Evolutionary conservation across 30 jellyfish, hydroid and myxozoan genomes (phyloP).

Genomic region (Mastigias papua): DNA sequence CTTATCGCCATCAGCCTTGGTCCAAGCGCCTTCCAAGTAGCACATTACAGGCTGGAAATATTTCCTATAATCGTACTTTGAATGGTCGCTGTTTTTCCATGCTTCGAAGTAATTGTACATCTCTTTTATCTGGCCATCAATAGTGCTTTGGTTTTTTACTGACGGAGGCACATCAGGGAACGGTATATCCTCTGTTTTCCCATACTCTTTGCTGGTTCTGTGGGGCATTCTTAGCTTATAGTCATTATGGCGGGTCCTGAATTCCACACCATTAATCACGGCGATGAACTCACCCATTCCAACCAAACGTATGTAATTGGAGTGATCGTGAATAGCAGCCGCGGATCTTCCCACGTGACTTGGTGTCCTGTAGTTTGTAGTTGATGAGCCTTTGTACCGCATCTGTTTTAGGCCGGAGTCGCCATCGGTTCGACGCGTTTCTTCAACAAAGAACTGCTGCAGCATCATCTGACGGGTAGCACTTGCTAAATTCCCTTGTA

Average conservation of each 20-base stretch:
- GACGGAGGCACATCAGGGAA: constrained; percentile 89
- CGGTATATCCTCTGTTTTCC: constrained; percentile 74
- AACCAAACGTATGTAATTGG: constrained; percentile 61
- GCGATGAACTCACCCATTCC: constrained; percentile 91
- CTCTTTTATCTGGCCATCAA: constrained; percentile 78
- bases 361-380: constrained; percentile 43
- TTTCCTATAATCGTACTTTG: constrained; percentile 75
- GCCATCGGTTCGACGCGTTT: constrained; percentile 81
- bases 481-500: constrained; percentile 26
- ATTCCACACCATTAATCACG: constrained; percentile 81
- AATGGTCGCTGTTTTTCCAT: constrained; percentile 72
- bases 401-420: constrained; percentile 66
- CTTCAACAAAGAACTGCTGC: constrained; percentile 87
- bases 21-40: constrained; percentile 92
- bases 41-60: constrained; percentile 82
- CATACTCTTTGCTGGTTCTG: constrained; percentile 61
- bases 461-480: constrained; percentile 82
- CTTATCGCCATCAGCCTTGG: constrained; percentile 53
- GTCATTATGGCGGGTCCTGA: constrained; percentile 89
- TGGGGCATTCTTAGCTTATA: constrained; percentile 72
- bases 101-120: constrained; percentile 87
- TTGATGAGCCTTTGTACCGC: constrained; percentile 24
- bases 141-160: constrained; percentile 28
- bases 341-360: constrained; percentile 67
- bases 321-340: constrained; percentile 81